These are phyloP conservation scores for Argyresthia goedartella DNA, from an alignment of 2,888 invertebrate genomes.

Conservation along the genomic window DNA sequence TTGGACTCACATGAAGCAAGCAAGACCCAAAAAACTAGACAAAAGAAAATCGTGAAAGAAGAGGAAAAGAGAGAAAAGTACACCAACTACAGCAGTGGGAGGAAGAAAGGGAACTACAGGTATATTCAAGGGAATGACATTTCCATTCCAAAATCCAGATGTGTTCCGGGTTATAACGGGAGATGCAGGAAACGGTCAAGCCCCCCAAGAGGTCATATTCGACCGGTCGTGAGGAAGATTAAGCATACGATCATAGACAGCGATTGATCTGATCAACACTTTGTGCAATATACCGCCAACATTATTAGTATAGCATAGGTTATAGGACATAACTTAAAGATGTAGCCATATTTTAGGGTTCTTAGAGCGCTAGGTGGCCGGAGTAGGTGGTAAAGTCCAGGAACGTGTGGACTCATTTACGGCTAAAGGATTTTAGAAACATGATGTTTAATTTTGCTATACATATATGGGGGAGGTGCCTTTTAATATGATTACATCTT, in stretches of 20 bases:
- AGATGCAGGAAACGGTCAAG: conserved; percentile 36
- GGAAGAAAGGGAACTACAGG: conserved; percentile 6
- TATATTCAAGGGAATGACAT: conserved; percentile 14
- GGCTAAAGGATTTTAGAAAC: too few relatives aligned
- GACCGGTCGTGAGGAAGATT: conserved; percentile 40
- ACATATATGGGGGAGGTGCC: too few relatives aligned
- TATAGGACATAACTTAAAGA: too few relatives aligned
- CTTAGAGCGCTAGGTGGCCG: too few relatives aligned
- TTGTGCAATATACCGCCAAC: not conserved
- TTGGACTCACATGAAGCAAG: conserved; percentile 50
- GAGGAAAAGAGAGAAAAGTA: not conserved
- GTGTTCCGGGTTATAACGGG: conserved; percentile 20
- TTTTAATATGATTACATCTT: too few relatives aligned
- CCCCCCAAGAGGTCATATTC: conserved; percentile 24
- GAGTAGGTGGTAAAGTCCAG: too few relatives aligned
- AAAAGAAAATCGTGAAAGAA: not conserved
- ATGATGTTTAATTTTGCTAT: too few relatives aligned
- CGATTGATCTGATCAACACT: not conserved
- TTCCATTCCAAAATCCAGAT: conserved; percentile 21
- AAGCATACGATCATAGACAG: conserved; percentile 24
- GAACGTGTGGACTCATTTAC: too few relatives aligned
- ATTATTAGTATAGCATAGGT: not conserved
- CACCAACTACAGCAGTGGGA: not conserved
- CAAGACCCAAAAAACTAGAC: conserved; percentile 19
- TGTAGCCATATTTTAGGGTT: too few relatives aligned